phyloP scores from a whole-genome alignment of 2,113 vertebrate genomes.

The Apeltes quadracus region DNA sequence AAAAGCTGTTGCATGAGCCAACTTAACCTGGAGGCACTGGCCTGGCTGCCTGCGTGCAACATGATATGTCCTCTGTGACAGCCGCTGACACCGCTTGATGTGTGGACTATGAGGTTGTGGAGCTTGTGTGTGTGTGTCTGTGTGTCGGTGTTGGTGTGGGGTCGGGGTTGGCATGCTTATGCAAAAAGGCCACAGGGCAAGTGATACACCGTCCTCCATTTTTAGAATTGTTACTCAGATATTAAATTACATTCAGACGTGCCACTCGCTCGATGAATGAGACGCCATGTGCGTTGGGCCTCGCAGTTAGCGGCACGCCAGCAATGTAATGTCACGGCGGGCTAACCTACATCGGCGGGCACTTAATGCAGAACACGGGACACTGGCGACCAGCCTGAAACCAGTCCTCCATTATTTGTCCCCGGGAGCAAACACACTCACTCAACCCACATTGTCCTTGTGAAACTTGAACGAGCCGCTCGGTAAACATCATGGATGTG shows the following conservation, averaged over 20 bases:
- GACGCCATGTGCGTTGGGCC: conserved; percentile 28
- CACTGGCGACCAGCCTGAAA: conserved; percentile 11
- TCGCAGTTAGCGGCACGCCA: conserved; percentile 39
- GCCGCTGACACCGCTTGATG: conserved; percentile 67
- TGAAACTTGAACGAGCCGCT: conserved; percentile 38
- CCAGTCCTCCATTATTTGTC: conserved; percentile 26
- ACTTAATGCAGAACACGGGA: conserved; percentile 46
- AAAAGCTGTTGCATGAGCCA: conserved; percentile 56
- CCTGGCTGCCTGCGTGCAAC: conserved; percentile 53
- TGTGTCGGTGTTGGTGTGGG: conserved; percentile 15
- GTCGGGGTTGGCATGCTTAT: conserved; percentile 35
- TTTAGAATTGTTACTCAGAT: conserved; percentile 53
- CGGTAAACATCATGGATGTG: conserved; percentile 46
- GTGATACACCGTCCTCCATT: conserved; percentile 54
- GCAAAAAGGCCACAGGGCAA: conserved; percentile 53
- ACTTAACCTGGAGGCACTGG: conserved; percentile 55
- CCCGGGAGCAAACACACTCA: conserved; percentile 27
- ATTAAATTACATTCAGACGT: conserved; percentile 61
- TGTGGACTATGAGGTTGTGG: conserved; percentile 59
- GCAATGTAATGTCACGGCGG: conserved; percentile 60
- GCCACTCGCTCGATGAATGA: conserved; percentile 26
- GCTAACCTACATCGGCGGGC: conserved; percentile 49
- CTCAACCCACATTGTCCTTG: conserved; percentile 42
- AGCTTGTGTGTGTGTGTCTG: conserved; percentile 24
- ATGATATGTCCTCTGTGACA: conserved; percentile 66